Evolutionary conservation across 2,113 vertebrate genomes (phyloP).

Genomic region (Verasper variegatus): DNA sequence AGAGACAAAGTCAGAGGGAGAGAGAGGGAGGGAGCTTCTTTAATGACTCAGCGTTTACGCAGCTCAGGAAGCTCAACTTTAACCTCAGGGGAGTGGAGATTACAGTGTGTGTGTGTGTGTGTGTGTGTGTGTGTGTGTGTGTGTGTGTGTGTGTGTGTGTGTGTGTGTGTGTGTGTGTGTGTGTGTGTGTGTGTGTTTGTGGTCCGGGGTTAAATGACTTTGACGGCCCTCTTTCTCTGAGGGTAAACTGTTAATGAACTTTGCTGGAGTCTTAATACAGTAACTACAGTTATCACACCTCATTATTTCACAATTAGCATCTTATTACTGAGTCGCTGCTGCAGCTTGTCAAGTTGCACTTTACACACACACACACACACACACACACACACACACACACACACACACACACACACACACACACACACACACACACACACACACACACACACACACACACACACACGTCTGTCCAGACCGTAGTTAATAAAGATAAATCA

Average conservation of each 20-base stretch:
- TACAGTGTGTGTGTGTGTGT: slow-evolving; percentile 15
- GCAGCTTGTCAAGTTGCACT: neutral
- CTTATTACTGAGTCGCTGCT: neutral
- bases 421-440: too few relatives aligned
- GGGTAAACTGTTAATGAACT: slow-evolving; percentile 52
- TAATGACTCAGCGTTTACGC: slow-evolving; percentile 37
- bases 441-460: too few relatives aligned
- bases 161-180: neutral
- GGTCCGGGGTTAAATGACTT: slow-evolving; percentile 30
- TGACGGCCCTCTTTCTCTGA: slow-evolving; percentile 40
- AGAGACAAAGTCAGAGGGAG: neutral
- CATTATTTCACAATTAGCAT: slow-evolving; percentile 44
- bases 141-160: slow-evolving; percentile 31
- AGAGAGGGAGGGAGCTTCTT: neutral
- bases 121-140: neutral
- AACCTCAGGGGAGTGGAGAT: slow-evolving; percentile 43
- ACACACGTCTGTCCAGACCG: too few relatives aligned
- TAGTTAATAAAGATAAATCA: too few relatives aligned
- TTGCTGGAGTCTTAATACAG: slow-evolving; percentile 25
- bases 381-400: too few relatives aligned
- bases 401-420: too few relatives aligned
- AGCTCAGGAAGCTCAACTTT: slow-evolving; percentile 36
- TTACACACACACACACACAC: too few relatives aligned
- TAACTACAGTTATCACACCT: slow-evolving; percentile 40
- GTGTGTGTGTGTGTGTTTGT: slow-evolving; percentile 16